Base-by-base conservation (phyloP, 2,888 invertebrate genomes). In the Galerucella nymphaeae region DNA sequence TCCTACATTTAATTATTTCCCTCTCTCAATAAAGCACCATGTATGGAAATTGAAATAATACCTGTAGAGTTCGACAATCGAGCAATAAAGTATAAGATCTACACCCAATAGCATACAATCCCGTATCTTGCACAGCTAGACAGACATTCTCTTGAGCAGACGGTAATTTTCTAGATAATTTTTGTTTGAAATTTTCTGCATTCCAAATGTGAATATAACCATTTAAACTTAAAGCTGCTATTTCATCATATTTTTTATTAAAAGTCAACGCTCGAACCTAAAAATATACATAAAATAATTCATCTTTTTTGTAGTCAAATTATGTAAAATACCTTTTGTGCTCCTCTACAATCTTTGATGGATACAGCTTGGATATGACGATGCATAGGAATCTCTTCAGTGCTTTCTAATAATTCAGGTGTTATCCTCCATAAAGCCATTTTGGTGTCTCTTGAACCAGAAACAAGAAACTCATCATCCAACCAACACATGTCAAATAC, bases 131-230 rank as follows among this genome's bases (percentile, higher is more conserved):
- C 1, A 92, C 95, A 45, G 96, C 94, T 82, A 98, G 90, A 83
- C 98, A 98, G 48, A 97, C 97, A 84, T 97, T 96, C 86, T 98
- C 98, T 86, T 95, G 94, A 76, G 94, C 93, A 72, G 96, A 95
- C 1, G 95, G 96, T 82, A 98, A 88, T 86, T 96, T 96, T 70
- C 94, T 88, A 8, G 95, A 95, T 80, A 95, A 90, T 84, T 94
- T 96, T 89, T 97, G 96, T 75, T 92, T 91, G 86, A 97, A 97
- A 13, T 92, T 93, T 86, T 95, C 93, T 0, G 96, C 95, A 87
- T 93, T 95, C 92, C 97, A 97, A 80, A 97, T 93, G 87, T 98
- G 97, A 84, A 98, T 95, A 86, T 94, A 97, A 0, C 96, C 96
- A 87, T 98, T 98, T 11, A 97, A 88, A 0, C 97, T 96, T 2